A percentile compares a stretch with the other conserved stretches of the same genome.
phyloP scores from a whole-genome alignment of 1,140 invertebrate species.

The Theocolax elegans region DNA sequence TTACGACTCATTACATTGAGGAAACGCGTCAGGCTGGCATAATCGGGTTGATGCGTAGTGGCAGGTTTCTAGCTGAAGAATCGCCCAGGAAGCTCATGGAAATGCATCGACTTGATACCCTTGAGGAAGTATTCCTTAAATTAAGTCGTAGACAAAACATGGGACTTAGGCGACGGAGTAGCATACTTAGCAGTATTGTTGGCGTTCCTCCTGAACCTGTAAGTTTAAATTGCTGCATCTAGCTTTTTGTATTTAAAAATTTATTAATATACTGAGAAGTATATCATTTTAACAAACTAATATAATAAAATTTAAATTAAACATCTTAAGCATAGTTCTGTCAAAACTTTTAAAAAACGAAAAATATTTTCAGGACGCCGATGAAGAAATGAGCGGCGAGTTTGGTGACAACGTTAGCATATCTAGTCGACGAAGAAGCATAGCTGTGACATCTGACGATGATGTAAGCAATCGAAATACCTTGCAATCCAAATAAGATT shows the following conservation, averaged over 20 bases:
- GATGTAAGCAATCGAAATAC: conserved; percentile 48
- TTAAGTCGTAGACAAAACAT: conserved; percentile 85
- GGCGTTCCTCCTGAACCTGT: conserved; percentile 66
- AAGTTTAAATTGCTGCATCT: too few relatives aligned
- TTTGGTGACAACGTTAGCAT: conserved; percentile 86
- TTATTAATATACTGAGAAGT: too few relatives aligned
- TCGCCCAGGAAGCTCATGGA: conserved; percentile 83
- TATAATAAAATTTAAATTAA: too few relatives aligned
- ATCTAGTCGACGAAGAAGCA: conserved; percentile 72
- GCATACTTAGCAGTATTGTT: conserved; percentile 78
- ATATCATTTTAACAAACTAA: too few relatives aligned
- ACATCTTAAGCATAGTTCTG: too few relatives aligned
- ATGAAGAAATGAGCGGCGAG: conserved; percentile 85
- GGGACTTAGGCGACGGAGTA: conserved; percentile 80
- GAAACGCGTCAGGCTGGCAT: conserved; percentile 91
- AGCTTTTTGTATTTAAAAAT: too few relatives aligned
- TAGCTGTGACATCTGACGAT: conserved; percentile 65
- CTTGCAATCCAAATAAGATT: background rate
- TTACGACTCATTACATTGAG: conserved; percentile 98
- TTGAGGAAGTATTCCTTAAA: conserved; percentile 94
- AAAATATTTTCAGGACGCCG: conserved; percentile 46
- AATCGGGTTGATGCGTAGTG: conserved; percentile 93
- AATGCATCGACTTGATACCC: conserved; percentile 80
- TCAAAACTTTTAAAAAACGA: too few relatives aligned
- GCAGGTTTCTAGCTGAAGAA: conserved; percentile 90